phyloP scores from a whole-genome alignment of 2,113 vertebrate species.

The Sturnira hondurensis region DNA sequence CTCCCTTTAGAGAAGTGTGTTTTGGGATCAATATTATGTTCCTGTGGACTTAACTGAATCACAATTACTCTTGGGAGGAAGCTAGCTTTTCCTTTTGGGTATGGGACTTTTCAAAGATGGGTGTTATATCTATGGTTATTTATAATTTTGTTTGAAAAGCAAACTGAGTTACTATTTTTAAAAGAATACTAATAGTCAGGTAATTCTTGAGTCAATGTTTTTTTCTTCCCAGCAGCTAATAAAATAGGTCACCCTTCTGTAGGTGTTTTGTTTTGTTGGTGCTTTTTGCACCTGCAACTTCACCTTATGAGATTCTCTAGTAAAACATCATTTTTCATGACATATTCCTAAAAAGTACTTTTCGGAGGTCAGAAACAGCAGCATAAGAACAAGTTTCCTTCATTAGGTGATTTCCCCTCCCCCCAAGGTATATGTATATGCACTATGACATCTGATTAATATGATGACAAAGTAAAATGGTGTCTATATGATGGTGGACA shows the following conservation, averaged over 20 bases:
- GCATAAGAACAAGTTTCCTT: not conserved
- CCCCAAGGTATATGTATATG: not conserved
- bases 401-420: not conserved
- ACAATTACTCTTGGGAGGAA: conserved; percentile 23
- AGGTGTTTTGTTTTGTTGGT: conserved; percentile 17
- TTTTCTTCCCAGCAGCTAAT: conserved; percentile 32
- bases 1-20: not conserved
- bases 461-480: not conserved
- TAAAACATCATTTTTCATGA: not conserved
- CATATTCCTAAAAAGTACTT: not conserved
- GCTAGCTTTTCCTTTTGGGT: not conserved
- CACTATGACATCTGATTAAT: not conserved
- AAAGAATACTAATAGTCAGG: not conserved
- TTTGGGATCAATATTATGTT: conserved; percentile 47
- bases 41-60: not conserved
- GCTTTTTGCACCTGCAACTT: conserved; percentile 5
- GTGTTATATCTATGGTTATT: not conserved
- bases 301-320: not conserved
- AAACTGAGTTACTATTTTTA: not conserved
- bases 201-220: conserved; percentile 32
- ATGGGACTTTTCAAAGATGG: not conserved
- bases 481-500: not conserved
- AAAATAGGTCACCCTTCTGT: conserved; percentile 39
- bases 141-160: not conserved
- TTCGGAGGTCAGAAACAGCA: not conserved